Conservation (phyloP, 1,140 invertebrate species). For the Proales similis region DNA sequence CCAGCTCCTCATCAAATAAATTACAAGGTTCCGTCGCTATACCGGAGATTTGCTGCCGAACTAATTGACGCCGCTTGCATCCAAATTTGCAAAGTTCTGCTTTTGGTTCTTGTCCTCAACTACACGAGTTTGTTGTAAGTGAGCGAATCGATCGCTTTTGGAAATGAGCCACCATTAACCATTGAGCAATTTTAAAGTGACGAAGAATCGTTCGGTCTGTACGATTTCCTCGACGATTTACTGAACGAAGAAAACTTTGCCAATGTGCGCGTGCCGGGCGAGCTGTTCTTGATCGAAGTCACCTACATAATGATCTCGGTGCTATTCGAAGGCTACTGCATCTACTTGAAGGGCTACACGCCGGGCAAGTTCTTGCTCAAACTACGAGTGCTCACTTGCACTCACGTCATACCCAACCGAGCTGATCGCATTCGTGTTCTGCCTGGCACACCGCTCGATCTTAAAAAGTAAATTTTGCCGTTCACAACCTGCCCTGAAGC, state of each 20-base stretch:
- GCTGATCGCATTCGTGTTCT: not conserved
- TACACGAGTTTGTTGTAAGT: slow-evolving; percentile 23
- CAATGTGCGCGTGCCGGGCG: slow-evolving; percentile 6
- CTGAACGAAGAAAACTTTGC: slow-evolving; percentile 7
- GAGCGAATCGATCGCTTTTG: not conserved
- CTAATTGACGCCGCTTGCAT: slow-evolving; percentile 29
- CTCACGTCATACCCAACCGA: not conserved
- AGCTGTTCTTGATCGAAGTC: slow-evolving; percentile 13
- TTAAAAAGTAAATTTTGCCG: slow-evolving; percentile 16
- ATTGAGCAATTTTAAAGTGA: too few species aligned
- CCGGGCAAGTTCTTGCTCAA: slow-evolving; percentile 23
- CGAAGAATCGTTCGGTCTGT: slow-evolving; percentile 12
- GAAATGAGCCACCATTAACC: too few species aligned
- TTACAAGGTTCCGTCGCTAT: slow-evolving; percentile 28
- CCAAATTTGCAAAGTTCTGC: slow-evolving; percentile 10
- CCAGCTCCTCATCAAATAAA: not conserved
- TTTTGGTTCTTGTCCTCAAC: slow-evolving; percentile 6
- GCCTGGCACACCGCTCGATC: not conserved
- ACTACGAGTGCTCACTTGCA: slow-evolving; percentile 18
- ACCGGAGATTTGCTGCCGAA: slow-evolving; percentile 9
- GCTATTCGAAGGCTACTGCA: slow-evolving; percentile 1
- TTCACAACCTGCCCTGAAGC: not conserved
- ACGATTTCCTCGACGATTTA: slow-evolving; percentile 25
- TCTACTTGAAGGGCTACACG: slow-evolving; percentile 28
- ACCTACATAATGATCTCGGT: slow-evolving; percentile 23